phyloP scores from a whole-genome alignment of 2,888 invertebrate species.

The Hermodice carunculata region DNA sequence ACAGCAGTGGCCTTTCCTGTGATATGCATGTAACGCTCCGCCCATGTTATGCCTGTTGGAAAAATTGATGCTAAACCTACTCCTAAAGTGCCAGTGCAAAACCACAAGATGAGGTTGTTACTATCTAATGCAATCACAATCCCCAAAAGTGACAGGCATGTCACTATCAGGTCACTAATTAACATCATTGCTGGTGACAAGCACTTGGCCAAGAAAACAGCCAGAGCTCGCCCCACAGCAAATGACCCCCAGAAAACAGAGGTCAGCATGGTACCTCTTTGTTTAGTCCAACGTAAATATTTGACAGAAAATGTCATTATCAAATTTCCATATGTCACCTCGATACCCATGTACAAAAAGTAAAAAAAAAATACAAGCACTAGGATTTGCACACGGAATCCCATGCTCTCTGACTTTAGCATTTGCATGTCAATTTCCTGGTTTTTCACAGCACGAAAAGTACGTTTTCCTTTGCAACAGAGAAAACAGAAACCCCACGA shows the following conservation, averaged over 20 bases:
- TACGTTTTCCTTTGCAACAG: conserved; percentile 51
- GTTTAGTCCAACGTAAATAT: conserved; percentile 58
- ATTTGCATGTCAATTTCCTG: background rate
- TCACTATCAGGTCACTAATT: conserved; percentile 60
- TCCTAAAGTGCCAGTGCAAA: conserved; percentile 68
- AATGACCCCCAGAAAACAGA: conserved; percentile 71
- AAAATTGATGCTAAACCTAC: conserved; percentile 71
- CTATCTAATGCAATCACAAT: conserved; percentile 49
- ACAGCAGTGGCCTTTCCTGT: conserved; percentile 70
- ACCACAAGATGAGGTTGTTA: conserved; percentile 56
- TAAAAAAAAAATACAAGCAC: conserved; percentile 67
- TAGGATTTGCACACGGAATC: conserved; percentile 57
- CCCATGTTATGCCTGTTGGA: conserved; percentile 71
- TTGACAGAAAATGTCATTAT: conserved; percentile 67
- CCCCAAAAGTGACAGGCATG: conserved; percentile 56
- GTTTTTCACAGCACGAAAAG: background rate
- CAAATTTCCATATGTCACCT: conserved; percentile 71
- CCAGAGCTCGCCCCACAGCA: conserved; percentile 68
- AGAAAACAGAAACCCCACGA: conserved; percentile 64
- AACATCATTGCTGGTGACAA: conserved; percentile 68
- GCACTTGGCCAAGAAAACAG: conserved; percentile 68
- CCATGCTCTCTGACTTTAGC: conserved; percentile 22
- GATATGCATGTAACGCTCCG: conserved; percentile 69
- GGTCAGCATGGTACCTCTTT: conserved; percentile 66
- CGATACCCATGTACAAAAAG: conserved; percentile 69